Base-by-base conservation (phyloP, 1,140 invertebrate species). In the Drosophila tsacasi region DNA sequence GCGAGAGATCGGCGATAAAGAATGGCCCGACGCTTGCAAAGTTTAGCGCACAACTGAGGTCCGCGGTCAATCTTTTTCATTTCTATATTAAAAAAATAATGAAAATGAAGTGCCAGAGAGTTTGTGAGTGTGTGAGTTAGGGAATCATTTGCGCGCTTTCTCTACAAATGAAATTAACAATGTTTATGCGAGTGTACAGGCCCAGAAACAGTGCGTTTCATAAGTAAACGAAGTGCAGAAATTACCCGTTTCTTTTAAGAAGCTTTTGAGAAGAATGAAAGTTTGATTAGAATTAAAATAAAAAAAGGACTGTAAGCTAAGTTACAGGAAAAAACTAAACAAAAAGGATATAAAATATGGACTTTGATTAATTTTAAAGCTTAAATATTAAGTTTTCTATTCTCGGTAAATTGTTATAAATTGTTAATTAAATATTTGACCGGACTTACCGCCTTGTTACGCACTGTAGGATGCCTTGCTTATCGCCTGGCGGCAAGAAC, bases 91-190 rank as follows among this genome's bases (percentile, higher is more conserved):
- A 59, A 77, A 55, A 46, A 63, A 57, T 37, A 44, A 58, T 50
- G 46, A 30, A 50, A 49, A 35, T 27, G 9, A 19, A 66, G 47
- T 63, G 23, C 35, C 35, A 37, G 52, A 35, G 12, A 61, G 25
- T 46, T 25, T 49, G 10, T 65, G 39, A 66, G 44, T 76, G 47
- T 76, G 65, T 71, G 46, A 57, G 54, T 39, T 57, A 21, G 54
- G 21, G 62, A 83, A 72, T 75, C 69, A 89, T 83, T 78, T 81
- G 73, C 85, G 77, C 37, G 83, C 83, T 86, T 86, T 87, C 83
- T 66, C 72, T 83, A 61, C 57, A 69, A 39, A 78, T 61, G 58
- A 83, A 73, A 77, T 80, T 67, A 64, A 77, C 25, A 66, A 69
- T 83, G 63, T 89, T 72, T 83, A 62, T 64, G 40, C 19, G 59